Conservation (phyloP, 2,888 invertebrate genomes). For the Gryllus longicercus region DNA sequence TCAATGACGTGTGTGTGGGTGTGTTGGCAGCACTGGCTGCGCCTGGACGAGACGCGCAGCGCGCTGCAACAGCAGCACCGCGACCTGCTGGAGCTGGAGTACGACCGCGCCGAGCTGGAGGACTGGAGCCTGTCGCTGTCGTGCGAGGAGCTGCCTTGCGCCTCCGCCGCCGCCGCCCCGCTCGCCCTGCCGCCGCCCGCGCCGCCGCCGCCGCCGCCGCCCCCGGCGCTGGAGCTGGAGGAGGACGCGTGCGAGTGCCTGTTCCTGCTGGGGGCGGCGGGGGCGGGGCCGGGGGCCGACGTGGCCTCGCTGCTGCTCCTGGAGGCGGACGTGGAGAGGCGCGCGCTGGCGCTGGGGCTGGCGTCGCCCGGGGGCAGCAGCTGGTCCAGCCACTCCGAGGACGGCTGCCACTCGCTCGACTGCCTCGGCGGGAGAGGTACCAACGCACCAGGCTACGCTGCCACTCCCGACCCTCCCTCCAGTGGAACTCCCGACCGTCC, state of each 20-base stretch:
- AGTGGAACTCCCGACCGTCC: no score
- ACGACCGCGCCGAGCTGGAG: slow-evolving; percentile 71
- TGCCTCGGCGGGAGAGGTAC: slow-evolving; percentile 42
- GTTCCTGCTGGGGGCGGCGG: slow-evolving; percentile 71
- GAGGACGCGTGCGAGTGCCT: slow-evolving; percentile 70
- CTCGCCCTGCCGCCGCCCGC: slow-evolving; percentile 31
- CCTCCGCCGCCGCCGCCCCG: slow-evolving; percentile 28
- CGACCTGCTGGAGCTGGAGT: slow-evolving; percentile 66
- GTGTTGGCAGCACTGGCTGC: slow-evolving; percentile 63
- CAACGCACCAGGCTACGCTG: no score
- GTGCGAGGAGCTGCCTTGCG: slow-evolving; percentile 59
- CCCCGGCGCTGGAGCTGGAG: slow-evolving; percentile 61
- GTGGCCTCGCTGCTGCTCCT: slow-evolving; percentile 46
- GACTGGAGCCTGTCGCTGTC: slow-evolving; percentile 75
- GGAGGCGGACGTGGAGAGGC: slow-evolving; percentile 29
- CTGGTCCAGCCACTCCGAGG: slow-evolving; percentile 51
- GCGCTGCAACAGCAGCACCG: slow-evolving; percentile 65
- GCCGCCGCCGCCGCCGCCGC: not conserved
- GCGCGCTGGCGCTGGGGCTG: slow-evolving; percentile 32
- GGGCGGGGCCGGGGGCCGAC: slow-evolving; percentile 62
- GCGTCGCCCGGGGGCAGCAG: slow-evolving; percentile 61
- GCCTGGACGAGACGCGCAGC: slow-evolving; percentile 67
- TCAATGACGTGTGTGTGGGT: not conserved
- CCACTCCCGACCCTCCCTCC: no score
- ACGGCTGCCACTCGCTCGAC: slow-evolving; percentile 37